Conservation (phyloP, 1,140 invertebrate species). For the Drosophila seguyi region DNA sequence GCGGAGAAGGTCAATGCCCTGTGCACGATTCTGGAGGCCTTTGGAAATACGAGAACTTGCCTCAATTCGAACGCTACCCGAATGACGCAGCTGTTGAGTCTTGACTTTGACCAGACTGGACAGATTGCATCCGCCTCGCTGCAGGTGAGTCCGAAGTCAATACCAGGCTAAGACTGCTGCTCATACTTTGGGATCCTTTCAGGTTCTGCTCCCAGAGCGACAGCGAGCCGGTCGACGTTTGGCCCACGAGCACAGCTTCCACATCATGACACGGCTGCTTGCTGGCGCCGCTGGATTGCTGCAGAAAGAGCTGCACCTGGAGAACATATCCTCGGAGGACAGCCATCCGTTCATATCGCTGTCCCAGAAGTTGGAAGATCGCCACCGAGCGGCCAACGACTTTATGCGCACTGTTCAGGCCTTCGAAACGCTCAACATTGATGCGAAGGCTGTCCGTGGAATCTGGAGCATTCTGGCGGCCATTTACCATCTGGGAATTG, state of each 20-base stretch:
- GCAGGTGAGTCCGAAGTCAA: slow-evolving; percentile 87
- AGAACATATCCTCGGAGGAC: slow-evolving; percentile 90
- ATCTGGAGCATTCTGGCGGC: slow-evolving; percentile 95
- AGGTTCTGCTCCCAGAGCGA: slow-evolving; percentile 91
- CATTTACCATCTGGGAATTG: slow-evolving; percentile 96
- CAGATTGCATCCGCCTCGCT: slow-evolving; percentile 94
- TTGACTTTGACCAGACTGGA: slow-evolving; percentile 97
- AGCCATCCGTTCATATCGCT: slow-evolving; percentile 92
- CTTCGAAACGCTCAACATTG: slow-evolving; percentile 90
- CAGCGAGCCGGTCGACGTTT: slow-evolving; percentile 89
- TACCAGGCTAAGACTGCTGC: neutral
- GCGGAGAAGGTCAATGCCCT: slow-evolving; percentile 94
- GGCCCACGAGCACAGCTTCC: slow-evolving; percentile 91
- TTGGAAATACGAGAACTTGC: slow-evolving; percentile 92
- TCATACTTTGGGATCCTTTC: neutral
- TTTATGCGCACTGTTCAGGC: slow-evolving; percentile 92
- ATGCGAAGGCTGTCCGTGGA: slow-evolving; percentile 91
- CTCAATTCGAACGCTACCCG: slow-evolving; percentile 94
- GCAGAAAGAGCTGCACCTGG: slow-evolving; percentile 93
- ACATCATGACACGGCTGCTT: slow-evolving; percentile 93
- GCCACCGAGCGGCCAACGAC: slow-evolving; percentile 90
- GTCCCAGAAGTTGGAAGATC: slow-evolving; percentile 92
- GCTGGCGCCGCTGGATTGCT: slow-evolving; percentile 92
- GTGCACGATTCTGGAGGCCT: slow-evolving; percentile 93
- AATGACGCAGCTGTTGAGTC: slow-evolving; percentile 94